Evolutionary conservation across 2,888 invertebrate species (phyloP), one percentile per base, ranked within the genome.

Genomic region (Apotomis turbidana): DNA sequence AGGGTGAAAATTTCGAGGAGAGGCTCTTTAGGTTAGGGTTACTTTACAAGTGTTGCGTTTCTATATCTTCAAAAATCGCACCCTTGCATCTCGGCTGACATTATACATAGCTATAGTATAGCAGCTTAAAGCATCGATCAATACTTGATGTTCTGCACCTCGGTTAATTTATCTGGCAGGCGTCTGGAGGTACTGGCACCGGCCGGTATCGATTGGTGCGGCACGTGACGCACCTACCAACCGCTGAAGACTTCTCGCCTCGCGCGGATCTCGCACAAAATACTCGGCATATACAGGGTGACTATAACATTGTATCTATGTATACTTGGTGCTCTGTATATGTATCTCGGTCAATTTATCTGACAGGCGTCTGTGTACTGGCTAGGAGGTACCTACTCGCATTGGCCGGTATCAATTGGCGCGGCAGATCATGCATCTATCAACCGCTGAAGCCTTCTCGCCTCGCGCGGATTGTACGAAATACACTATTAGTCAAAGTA

Each of bases 401-500:
- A 6, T 38, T 12, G 58, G 57, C 12, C 57, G 38, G 58, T 58
- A 58, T 58, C 58, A 38, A 58, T 58, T 58, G 58, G 12, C 38
- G 9, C 49, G 49, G 58, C 38, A 58, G 38, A 38, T 58, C 38
- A 58, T n/a, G n/a, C 12, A 12, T 38, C 38, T 58, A 58, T 38
- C 58, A 38, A 58, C n/a, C 12, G n/a, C 58, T 58, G 58, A 58
- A 58, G 58, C 58, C 58, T 58, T 38, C 38, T 38, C 58, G 58
- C 58, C n/a, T 58, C 12, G 58, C 36, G 58, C 49, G 2, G 3
- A 9, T 5, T 12, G 12, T 10, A 49, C 49, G 9, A 41, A 49
- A 49, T 49, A 49, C 49, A 49, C 49, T 10, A 27, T 27, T 27
- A 27, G 27, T 2, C 27, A 27, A 27, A 27, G 27, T n/a, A n/a